Evolutionary conservation across 2,888 invertebrate species (phyloP), one percentile per base, ranked within the genome.

Genomic region (Caenorhabditis panamensis): DNA sequence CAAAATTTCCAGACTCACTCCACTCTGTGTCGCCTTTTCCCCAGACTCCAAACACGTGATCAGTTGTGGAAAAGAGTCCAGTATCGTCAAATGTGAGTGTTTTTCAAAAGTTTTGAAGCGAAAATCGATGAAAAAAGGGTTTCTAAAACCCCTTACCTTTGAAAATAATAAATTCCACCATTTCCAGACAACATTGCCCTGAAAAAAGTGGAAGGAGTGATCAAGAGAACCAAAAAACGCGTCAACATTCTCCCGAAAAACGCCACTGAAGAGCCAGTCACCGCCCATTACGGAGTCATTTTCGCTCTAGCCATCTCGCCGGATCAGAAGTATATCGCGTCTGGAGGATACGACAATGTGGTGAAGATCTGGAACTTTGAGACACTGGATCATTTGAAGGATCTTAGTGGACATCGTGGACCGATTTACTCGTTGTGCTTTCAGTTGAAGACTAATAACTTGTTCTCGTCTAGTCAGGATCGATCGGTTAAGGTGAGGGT

Each of bases 1-100:
- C 13, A 2, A 6, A 41, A 18, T 58, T 67, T 81, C 13, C 63
- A 83, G 85, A 53, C 82, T 86, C 24, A 77, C 83, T 9, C 85
- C 85, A 9, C 49, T 87, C 0, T 84, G 83, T 26, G 85, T 88
- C 22, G 86, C 86, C 18, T 82, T 89, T 63, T 88, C 89, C 3
- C 83, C 84, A n/a, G 84, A 84, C 53, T 82, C 82, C 5, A 68
- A 84, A 28, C 88, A 66, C 64, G 58, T 88, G 22, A 83, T 89
- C 37, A 89, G 89, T 36, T 83, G 84, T 51, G 88, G 88, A 64
- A 89, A 89, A 71, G 89, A 89, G 51, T 87, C 88, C n/a, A 80
- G 82, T 28, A 86, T 89, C 54, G 86, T 88, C 16, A 89, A 89
- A 77, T 89, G 89, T 89, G 44, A 73, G 84, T 67, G 41, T 53